Conservation (phyloP, 2,888 invertebrate species). For the Nomada lathburiana region DNA sequence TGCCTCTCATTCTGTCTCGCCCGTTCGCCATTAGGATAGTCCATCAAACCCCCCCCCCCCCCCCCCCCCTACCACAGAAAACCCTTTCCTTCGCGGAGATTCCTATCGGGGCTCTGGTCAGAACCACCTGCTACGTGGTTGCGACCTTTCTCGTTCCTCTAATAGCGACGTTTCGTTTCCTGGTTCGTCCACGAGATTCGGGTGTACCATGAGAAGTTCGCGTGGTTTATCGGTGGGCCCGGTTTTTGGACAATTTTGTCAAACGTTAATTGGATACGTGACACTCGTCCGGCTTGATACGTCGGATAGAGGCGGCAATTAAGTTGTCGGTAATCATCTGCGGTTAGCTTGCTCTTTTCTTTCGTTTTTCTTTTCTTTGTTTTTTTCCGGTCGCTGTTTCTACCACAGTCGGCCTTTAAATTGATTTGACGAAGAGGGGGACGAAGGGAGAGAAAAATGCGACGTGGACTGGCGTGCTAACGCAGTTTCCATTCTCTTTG, state of each 20-base stretch:
- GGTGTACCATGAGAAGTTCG: too few relatives aligned
- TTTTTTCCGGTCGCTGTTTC: background rate
- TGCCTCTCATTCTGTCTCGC: conserved; percentile 35
- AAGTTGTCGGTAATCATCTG: background rate
- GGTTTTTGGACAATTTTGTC: background rate
- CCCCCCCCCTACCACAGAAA: background rate
- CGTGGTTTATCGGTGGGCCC: background rate
- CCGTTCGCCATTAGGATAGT: conserved; percentile 45
- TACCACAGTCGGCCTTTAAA: background rate
- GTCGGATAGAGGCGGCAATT: background rate
- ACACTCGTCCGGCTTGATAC: background rate
- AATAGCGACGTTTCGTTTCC: conserved; percentile 2
- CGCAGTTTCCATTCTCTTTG: conserved; percentile 16
- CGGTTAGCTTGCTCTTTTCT: background rate
- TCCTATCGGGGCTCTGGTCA: conserved; percentile 36
- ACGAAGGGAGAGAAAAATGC: background rate
- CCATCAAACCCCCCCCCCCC: too few relatives aligned
- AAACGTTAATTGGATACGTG: conserved; percentile 6
- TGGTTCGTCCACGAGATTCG: background rate
- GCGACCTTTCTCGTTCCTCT: background rate
- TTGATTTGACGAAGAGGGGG: background rate
- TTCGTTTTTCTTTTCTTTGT: too few relatives aligned
- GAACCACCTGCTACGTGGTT: conserved; percentile 48
- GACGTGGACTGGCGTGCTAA: background rate
- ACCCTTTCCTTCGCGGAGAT: conserved; percentile 48